phyloP scores from a whole-genome alignment of 1,140 invertebrate species.

The Penaeus chinensis region DNA sequence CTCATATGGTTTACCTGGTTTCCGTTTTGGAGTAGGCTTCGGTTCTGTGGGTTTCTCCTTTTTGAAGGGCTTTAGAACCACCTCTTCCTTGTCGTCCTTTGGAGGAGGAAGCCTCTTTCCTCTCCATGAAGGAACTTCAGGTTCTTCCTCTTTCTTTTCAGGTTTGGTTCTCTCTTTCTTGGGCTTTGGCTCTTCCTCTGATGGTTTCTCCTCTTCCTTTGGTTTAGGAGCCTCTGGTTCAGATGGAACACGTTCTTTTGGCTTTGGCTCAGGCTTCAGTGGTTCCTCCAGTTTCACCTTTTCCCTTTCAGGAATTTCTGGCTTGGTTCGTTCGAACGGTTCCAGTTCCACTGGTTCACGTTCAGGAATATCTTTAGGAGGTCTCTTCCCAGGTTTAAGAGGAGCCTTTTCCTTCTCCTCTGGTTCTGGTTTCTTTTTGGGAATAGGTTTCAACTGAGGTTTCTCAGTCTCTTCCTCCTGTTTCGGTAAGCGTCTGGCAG shows the following conservation, averaged over 20 bases:
- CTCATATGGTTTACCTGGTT: conserved; percentile 41
- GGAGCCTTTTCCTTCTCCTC: conserved; percentile 39
- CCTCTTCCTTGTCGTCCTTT: conserved; percentile 63
- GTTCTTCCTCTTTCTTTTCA: conserved; percentile 37
- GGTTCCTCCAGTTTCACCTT: conserved; percentile 44
- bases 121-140: conserved; percentile 47
- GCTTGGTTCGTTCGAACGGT: conserved; percentile 44
- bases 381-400: conserved; percentile 39
- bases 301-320: conserved; percentile 44
- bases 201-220: conserved; percentile 23
- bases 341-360: conserved; percentile 49
- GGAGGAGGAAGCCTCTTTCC: conserved; percentile 40
- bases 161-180: conserved; percentile 44
- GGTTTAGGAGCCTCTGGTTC: conserved; percentile 47
- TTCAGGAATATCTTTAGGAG: conserved; percentile 33
- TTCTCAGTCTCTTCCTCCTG: conserved; percentile 38
- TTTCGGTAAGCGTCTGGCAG: conserved; percentile 35
- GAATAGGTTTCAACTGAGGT: conserved; percentile 46
- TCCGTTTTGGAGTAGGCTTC: conserved; percentile 38
- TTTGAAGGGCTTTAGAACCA: conserved; percentile 58
- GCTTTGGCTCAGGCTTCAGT: conserved; percentile 45
- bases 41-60: conserved; percentile 49
- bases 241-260: conserved; percentile 27
- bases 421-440: conserved; percentile 49
- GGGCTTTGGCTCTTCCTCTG: conserved; percentile 36